Percentiles rank a stretch among this genome's conserved stretches.
Conservation (phyloP, 2,113 vertebrate species). For the Sinocyclocheilus grahami region DNA sequence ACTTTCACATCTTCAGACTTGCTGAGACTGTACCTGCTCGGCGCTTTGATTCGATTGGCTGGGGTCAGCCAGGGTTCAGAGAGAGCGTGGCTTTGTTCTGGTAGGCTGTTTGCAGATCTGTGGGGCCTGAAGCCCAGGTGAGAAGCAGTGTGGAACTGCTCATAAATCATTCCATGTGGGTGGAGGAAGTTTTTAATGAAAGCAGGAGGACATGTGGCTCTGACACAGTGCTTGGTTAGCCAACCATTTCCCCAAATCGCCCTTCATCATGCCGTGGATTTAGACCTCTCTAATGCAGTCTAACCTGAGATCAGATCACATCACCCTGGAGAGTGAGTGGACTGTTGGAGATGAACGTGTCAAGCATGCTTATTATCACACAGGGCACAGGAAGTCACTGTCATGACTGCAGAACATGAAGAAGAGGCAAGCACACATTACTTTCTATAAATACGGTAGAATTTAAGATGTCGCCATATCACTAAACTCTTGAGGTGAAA, state of each 20-base stretch:
- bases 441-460: neutral
- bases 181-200: constrained; percentile 40
- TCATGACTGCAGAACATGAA: neutral
- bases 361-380: constrained; percentile 22
- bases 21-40: neutral
- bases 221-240: constrained; percentile 38
- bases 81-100: constrained; percentile 14
- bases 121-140: constrained; percentile 36
- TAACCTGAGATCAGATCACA: constrained; percentile 40
- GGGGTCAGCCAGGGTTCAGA: neutral
- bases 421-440: neutral
- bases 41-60: neutral
- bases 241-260: constrained; percentile 37
- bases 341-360: neutral
- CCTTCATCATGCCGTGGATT: constrained; percentile 39
- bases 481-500: neutral
- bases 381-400: neutral
- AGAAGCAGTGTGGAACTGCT: constrained; percentile 21
- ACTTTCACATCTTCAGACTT: neutral
- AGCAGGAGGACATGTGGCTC: constrained; percentile 20
- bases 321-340: constrained; percentile 10
- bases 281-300: constrained; percentile 30
- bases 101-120: constrained; percentile 22
- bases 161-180: constrained; percentile 52
- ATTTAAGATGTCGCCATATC: neutral